These are phyloP conservation scores for Opisthograptis luteolata DNA, from an alignment of 2,888 invertebrate genomes.

Conservation along the genomic window DNA sequence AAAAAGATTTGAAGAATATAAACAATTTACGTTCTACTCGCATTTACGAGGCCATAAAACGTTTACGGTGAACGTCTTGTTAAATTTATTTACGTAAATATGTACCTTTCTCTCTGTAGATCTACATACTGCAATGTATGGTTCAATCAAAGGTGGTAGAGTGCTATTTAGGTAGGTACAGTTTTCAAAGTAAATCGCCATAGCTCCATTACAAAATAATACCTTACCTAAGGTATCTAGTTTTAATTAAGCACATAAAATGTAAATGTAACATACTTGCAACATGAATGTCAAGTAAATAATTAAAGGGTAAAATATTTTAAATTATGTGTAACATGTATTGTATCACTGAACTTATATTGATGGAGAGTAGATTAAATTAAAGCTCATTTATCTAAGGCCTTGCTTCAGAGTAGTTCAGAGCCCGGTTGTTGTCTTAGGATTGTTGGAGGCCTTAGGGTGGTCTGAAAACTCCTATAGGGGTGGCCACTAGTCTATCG, in stretches of 20 bases:
- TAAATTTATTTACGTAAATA: constrained; percentile 31
- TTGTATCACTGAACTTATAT: too few relatives aligned
- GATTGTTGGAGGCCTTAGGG: too few relatives aligned
- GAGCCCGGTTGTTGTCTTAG: too few relatives aligned
- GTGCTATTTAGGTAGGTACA: neutral
- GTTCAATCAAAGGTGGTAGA: neutral
- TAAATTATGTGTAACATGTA: constrained; percentile 1
- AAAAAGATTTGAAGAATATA: constrained; percentile 32
- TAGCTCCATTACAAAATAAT: constrained; percentile 3
- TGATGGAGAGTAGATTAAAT: too few relatives aligned
- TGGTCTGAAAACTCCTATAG: too few relatives aligned
- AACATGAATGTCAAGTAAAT: neutral
- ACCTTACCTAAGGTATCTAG: constrained; percentile 1
- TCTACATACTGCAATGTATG: neutral
- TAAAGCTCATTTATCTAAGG: too few relatives aligned
- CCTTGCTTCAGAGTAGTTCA: too few relatives aligned
- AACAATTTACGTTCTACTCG: constrained; percentile 37
- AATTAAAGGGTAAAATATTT: constrained; percentile 1
- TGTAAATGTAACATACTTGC: constrained; percentile 6
- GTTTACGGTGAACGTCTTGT: constrained; percentile 33
- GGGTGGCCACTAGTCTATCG: too few relatives aligned
- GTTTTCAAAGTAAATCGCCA: constrained; percentile 5
- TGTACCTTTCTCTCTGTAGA: constrained; percentile 11
- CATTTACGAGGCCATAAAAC: constrained; percentile 38
- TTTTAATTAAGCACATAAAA: constrained; percentile 5